Evolutionary conservation across 2,797 vertebrate species (phyloP), one percentile per base, ranked within the genome.

Genomic region (Enoplosus armatus): DNA sequence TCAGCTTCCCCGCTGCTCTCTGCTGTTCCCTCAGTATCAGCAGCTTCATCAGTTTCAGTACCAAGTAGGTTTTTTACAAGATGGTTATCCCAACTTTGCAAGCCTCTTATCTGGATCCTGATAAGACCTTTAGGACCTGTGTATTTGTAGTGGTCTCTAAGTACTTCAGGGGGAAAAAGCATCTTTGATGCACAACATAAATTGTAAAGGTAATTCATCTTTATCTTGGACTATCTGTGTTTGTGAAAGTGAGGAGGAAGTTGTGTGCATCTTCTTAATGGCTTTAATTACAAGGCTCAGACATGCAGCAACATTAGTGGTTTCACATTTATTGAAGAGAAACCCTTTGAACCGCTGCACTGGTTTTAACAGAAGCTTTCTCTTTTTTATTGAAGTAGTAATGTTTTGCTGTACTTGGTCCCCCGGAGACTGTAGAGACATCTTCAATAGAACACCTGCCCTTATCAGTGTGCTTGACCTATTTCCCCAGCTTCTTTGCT

Each of bases 381-480:
- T 60, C 55, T 67, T 68, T 80, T 79, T 63, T 65, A 84, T 72
- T 62, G 39, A 79, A 82, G 75, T 65, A 73, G 71, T 71, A 76
- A 82, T 92, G 75, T 92, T 90, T 88, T 26, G 20, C 70, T 63
- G 71, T 78, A 69, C 80, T 83, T 8, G 60, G 35, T 82, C 66
- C 83, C 82, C 71, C 20, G 5, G 86, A 90, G 84, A 91, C 70
- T 77, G 72, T 77, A 76, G 83, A 89, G 83, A 95, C 95, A 94
- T 93, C 93, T 95, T 94, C 82, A 86, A 93, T 91, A 87, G 85
- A 81, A 63, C 89, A 93, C 75, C 87, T 91, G 85, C 86, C 87
- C 91, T 93, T 93, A 93, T 95, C 90, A 86, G 78, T 86, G 90
- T 84, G 90, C 89, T 88, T 95, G 92, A 92, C 91, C 92, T 89